Base-by-base conservation (phyloP, 2,888 invertebrate genomes). In the Dynastes hyllus region DNA sequence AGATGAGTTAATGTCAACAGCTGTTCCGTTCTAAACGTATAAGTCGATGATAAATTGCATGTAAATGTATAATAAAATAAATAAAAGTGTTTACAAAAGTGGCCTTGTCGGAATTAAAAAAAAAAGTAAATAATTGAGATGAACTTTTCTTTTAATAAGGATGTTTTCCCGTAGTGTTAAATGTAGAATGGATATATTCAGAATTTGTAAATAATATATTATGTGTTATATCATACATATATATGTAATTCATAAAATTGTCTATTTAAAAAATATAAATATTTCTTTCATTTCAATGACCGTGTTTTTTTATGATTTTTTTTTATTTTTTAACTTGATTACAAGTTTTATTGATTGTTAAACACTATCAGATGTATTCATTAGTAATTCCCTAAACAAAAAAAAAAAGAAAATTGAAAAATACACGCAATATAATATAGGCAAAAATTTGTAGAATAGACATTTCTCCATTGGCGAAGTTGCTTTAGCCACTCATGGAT, bases 171-270 rank as follows among this genome's bases (percentile, higher is more conserved):
- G 77, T 80, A 79, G 79, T 78, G 53, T 80, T 79, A 77, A 55
- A 76, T 51, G 77, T 79, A 79, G 79, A 67, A 67, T 76, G 78
- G 53, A 78, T 45, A 45, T 79, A 80, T 78, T 70, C 80, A 79
- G 78, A 79, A 82, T 80, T 81, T 83, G 83, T 83, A 79, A 79
- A 79, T 79, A 79, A 83, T 80, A 83, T 82, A 83, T 82, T 83
- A 82, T 83, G 81, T 83, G 82, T 83, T 83, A 82, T 80, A 82
- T 81, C 81, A 82, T 82, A 80, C 81, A 80, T 82, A 81, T 45
- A 45, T 82, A 82, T 82, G 82, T 83, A 82, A 81, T 81, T 82
- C 82, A 82, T 81, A 58, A 83, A 83, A 82, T 83, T 81, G 83
- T 82, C 83, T 83, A 83, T 82, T 83, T 81, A 81, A 82, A 81